These are phyloP conservation scores for Myiothlypis coronata DNA, from an alignment of 2,797 vertebrate species.

Conservation along the genomic window DNA sequence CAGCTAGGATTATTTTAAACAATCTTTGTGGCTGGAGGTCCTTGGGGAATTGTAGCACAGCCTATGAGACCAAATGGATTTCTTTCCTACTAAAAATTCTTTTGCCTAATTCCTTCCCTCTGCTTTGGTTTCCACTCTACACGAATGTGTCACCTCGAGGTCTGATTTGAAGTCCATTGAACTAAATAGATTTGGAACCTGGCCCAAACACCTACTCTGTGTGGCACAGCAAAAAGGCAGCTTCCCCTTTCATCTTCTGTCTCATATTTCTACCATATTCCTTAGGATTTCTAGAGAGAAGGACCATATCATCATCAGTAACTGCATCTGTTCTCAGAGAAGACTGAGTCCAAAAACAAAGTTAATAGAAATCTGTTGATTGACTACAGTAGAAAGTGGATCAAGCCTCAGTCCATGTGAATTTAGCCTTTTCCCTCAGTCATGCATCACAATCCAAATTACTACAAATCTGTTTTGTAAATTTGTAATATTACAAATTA, in stretches of 20 bases:
- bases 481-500: not conserved
- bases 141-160: not conserved
- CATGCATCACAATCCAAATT: not conserved
- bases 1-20: not conserved
- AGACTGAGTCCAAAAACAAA: not conserved
- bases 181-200: slow-evolving; percentile 12
- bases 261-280: not conserved
- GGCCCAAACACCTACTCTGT: slow-evolving; percentile 46
- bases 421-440: not conserved
- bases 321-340: slow-evolving; percentile 25
- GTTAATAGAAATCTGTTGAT: not conserved
- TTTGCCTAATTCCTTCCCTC: not conserved
- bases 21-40: not conserved
- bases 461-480: not conserved
- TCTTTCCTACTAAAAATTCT: slow-evolving; percentile 10
- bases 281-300: not conserved
- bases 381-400: not conserved
- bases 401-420: not conserved
- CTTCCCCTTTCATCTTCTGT: slow-evolving; percentile 32
- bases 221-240: not conserved
- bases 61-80: not conserved
- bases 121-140: not conserved
- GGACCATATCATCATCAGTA: not conserved
- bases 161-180: slow-evolving; percentile 34
- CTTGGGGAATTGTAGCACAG: not conserved